phyloP scores from a whole-genome alignment of 2,113 vertebrate species.

The Callipepla squamata region DNA sequence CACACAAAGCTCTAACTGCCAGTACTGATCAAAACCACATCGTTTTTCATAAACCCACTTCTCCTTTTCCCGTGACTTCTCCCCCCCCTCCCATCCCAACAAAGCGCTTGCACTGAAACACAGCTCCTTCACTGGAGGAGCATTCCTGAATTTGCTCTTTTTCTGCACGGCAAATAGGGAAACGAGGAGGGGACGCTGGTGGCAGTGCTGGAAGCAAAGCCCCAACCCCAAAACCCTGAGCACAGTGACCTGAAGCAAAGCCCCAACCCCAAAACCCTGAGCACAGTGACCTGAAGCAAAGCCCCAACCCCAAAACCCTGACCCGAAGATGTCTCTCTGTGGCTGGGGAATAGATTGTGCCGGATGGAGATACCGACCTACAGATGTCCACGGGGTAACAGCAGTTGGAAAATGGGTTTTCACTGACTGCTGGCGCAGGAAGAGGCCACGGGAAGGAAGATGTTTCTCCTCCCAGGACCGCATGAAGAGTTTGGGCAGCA shows the following conservation, averaged over 20 bases:
- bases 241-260: background rate
- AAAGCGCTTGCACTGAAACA: background rate
- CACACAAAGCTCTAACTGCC: background rate
- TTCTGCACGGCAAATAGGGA: fast-evolving
- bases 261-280: too few species aligned
- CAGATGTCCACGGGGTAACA: background rate
- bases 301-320: too few species aligned
- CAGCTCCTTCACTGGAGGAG: background rate
- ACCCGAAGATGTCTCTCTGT: too few species aligned
- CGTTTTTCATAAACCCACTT: background rate
- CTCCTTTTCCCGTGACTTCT: background rate
- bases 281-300: too few species aligned
- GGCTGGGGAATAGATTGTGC: background rate
- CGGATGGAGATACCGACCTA: background rate
- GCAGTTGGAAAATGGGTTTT: background rate
- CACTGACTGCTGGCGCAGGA: background rate
- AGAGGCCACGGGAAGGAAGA: background rate
- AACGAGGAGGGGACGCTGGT: background rate
- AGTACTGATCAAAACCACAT: background rate
- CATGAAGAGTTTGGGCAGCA: background rate
- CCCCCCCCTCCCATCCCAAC: background rate
- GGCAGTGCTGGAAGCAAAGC: fast-evolving
- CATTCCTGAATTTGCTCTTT: fast-evolving
- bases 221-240: fast-evolving
- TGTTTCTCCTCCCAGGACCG: background rate